A percentile compares a stretch with the other conserved stretches of the same genome.
These are phyloP conservation scores for Bombus pascuorum DNA, from an alignment of 1,140 invertebrate species.

Conservation along the genomic window DNA sequence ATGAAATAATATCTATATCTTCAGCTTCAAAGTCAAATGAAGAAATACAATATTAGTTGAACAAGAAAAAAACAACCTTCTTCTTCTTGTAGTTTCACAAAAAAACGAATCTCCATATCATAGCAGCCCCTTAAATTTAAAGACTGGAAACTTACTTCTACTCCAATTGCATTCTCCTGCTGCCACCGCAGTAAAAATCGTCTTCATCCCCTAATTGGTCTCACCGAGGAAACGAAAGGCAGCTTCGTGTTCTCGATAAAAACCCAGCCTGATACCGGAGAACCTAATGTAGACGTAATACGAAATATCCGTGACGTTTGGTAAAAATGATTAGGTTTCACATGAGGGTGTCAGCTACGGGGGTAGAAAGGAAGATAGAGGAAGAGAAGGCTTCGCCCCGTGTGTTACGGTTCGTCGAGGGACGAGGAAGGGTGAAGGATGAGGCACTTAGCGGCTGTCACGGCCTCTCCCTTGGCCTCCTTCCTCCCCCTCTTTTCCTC, in stretches of 20 bases:
- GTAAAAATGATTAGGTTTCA: constrained; percentile 80
- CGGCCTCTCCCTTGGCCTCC: constrained; percentile 76
- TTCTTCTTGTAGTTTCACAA: too few species aligned
- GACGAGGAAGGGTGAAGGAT: constrained; percentile 65
- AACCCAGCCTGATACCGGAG: constrained; percentile 62
- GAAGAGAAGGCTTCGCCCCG: constrained; percentile 1
- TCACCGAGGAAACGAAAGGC: constrained; percentile 55
- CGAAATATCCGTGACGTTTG: constrained; percentile 72
- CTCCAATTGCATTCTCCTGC: neutral
- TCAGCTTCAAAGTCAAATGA: neutral
- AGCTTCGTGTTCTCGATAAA: constrained; percentile 63
- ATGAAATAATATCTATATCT: neutral
- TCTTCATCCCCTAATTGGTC: constrained; percentile 20
- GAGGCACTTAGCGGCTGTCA: constrained; percentile 80
- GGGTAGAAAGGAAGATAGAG: constrained; percentile 34
- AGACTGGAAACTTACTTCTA: neutral
- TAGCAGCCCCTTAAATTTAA: neutral
- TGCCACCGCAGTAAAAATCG: neutral
- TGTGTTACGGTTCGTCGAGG: constrained; percentile 4
- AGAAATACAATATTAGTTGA: neutral
- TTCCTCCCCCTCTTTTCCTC: constrained; percentile 68
- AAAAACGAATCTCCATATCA: too few species aligned
- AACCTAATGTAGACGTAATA: constrained; percentile 73
- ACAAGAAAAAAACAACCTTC: neutral
- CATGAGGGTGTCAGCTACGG: constrained; percentile 60